Evolutionary conservation across 2,797 vertebrate species (phyloP).

Genomic region (Anguilla marmorata): DNA sequence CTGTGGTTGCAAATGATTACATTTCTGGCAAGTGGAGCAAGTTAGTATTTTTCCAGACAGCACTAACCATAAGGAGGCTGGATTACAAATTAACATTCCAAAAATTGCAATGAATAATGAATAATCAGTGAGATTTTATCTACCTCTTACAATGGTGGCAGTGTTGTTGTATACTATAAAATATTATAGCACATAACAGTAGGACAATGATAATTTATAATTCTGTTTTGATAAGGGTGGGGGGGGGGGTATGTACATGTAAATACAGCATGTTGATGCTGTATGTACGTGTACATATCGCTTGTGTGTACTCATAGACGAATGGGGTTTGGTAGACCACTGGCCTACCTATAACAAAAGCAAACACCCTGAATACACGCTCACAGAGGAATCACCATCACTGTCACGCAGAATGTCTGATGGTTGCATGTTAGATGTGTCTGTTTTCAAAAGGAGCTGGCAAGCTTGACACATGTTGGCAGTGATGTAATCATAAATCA

Average conservation of each 20-base stretch:
- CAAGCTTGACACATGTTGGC: conserved; percentile 45
- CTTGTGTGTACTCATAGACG: conserved; percentile 6
- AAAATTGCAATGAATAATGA: conserved; percentile 26
- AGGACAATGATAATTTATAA: background rate
- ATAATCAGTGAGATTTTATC: conserved; percentile 16
- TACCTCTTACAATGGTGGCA: background rate
- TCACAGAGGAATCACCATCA: conserved; percentile 14
- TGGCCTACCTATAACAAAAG: conserved; percentile 26
- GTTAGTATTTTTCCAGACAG: conserved; percentile 23
- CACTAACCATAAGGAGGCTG: conserved; percentile 39
- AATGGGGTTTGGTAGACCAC: conserved; percentile 28
- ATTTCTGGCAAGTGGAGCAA: conserved; percentile 26
- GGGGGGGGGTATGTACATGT: too few species aligned
- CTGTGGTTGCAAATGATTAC: conserved; percentile 36
- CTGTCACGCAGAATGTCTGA: conserved; percentile 27
- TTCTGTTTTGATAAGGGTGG: background rate
- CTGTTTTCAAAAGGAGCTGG: conserved; percentile 52
- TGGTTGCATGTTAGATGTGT: conserved; percentile 46
- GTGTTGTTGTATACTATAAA: background rate
- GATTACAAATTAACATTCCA: conserved; percentile 43
- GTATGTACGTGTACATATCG: background rate
- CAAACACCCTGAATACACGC: conserved; percentile 32
- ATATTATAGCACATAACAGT: background rate
- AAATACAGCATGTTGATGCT: background rate
- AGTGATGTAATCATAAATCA: conserved; percentile 65